Percentiles rank a stretch among this genome's conserved stretches.
Evolutionary conservation across 1,140 invertebrate species (phyloP).

Genomic region (Meloidogyne hapla): DNA sequence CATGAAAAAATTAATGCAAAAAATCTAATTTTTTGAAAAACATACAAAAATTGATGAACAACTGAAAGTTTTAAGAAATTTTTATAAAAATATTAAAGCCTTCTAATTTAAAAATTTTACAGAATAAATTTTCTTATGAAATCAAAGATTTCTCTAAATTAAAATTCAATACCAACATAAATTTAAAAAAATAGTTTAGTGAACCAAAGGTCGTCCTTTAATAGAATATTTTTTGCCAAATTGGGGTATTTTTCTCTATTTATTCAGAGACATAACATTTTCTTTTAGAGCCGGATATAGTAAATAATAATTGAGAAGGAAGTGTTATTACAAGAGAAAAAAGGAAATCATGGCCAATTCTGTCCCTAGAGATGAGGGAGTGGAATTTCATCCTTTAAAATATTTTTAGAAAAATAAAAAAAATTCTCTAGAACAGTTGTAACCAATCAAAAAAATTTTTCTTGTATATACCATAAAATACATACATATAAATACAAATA

Average conservation of each 20-base stretch:
- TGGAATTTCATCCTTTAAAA: neutral
- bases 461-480: no score
- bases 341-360: conserved; percentile 1
- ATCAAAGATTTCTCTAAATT: no score
- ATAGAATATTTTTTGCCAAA: neutral
- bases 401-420: neutral
- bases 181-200: neutral
- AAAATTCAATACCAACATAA: neutral
- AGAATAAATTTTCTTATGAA: no score
- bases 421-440: neutral
- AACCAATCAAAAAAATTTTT: no score
- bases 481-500: neutral
- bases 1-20: neutral
- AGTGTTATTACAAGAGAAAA: neutral
- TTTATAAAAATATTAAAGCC: no score
- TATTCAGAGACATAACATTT: neutral
- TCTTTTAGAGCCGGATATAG: neutral
- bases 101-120: no score
- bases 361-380: neutral
- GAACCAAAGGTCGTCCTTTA: neutral
- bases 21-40: no score
- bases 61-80: no score
- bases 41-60: no score
- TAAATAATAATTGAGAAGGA: neutral
- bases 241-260: neutral